These are phyloP conservation scores for Sylvicola cinctus DNA, from an alignment of 2,888 invertebrate species.

Conservation along the genomic window DNA sequence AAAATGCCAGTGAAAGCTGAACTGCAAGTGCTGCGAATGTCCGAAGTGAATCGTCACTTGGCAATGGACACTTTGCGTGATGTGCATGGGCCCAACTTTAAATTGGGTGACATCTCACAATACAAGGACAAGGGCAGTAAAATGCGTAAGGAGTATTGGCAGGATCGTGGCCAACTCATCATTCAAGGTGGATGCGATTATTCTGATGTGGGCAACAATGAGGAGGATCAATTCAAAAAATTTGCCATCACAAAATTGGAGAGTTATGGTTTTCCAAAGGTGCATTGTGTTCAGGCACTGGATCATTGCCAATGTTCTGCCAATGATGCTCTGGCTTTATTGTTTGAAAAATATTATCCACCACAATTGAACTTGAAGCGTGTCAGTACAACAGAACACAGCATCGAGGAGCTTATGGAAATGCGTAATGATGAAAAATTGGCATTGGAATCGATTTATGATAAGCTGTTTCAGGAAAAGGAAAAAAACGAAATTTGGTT, in stretches of 20 bases:
- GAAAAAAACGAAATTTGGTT: constrained; percentile 49
- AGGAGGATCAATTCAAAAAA: constrained; percentile 35
- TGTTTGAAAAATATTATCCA: constrained; percentile 47
- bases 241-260: constrained; percentile 53
- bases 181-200: constrained; percentile 39
- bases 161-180: constrained; percentile 52
- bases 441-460: constrained; percentile 59
- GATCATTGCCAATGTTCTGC: constrained; percentile 41
- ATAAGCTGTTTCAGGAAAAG: constrained; percentile 42
- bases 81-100: constrained; percentile 52
- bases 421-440: constrained; percentile 50
- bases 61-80: constrained; percentile 52
- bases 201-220: not conserved
- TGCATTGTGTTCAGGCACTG: constrained; percentile 56
- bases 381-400: constrained; percentile 20
- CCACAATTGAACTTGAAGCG: constrained; percentile 25
- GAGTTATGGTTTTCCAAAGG: constrained; percentile 52
- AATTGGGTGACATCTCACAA: constrained; percentile 30
- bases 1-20: constrained; percentile 44
- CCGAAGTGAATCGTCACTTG: constrained; percentile 45
- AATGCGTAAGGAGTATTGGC: constrained; percentile 51
- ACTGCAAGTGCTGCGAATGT: constrained; percentile 48
- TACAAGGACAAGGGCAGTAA: constrained; percentile 49
- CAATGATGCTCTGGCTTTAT: constrained; percentile 46
- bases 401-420: constrained; percentile 34